Base-by-base conservation (phyloP, 2,888 invertebrate genomes). In the Patella depressa region DNA sequence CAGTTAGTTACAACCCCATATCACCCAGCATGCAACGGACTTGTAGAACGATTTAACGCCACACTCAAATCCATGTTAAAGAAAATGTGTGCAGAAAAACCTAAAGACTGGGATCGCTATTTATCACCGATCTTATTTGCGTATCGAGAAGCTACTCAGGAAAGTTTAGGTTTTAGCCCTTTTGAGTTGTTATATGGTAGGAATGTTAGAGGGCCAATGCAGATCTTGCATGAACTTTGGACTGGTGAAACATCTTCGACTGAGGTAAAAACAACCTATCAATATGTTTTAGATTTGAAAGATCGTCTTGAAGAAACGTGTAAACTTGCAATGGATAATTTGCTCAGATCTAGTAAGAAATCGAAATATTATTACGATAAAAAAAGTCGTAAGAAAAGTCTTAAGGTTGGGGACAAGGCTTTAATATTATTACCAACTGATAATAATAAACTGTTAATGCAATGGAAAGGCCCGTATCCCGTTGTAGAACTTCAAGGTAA, bases 91-190 rank as follows among this genome's bases (percentile, higher is more conserved):
- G 69, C 19, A 12, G 79, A 85, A 70, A 17, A 73, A 24, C 82
- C 81, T 3, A 78, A 76, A 29, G 77, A 82, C 34, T 85, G 84
- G 83, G 84, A 86, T 75, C 72, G 80, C 34, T 84, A 80, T 72
- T 29, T 86, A 14, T 65, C 78, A 14, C 69, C 76, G 11, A 72
- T 76, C 4, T 54, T 83, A 34, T 83, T 83, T 77, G 79, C 79
- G 2, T 82, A 79, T 57, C 57, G 80, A 29, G 82, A 81, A 70
- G 75, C 75, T 3, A 78, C 81, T 15, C 79, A 81, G 14, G 79
- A 74, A 14, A 69, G 72, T 2, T n/a, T n/a, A n/a, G n/a, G n/a
- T n/a, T 81, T 79, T 57, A 72, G 78, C 12, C 81, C 78, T 15
- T 81, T 81, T 71, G 79, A 81, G 71, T 71, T 79, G 15, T 57